Base-by-base conservation (phyloP, 2,797 vertebrate genomes). In the Xiphorhynchus erythropygius region DNA sequence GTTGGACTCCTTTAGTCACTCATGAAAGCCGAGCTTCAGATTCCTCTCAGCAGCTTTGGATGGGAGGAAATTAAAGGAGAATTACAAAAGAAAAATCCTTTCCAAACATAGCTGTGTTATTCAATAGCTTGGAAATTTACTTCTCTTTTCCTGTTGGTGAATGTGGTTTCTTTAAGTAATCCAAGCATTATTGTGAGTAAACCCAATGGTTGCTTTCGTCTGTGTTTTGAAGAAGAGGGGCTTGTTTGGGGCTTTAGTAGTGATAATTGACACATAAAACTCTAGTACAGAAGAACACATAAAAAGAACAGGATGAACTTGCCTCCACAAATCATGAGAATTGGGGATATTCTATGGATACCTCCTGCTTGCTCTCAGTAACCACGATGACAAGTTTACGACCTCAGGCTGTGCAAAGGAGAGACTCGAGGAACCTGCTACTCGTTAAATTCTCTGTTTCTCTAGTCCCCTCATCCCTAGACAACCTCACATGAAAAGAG, bases 41-140 rank as follows among this genome's bases (percentile, higher is more conserved):
- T 73, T 91, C 64, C 71, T 77, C 83, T 84, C 37, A 89, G 60
- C 88, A 92, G 63, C 67, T 91, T 78, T 75, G 57, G 57, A 92
- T 79, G 74, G 47, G 90, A 96, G 96, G 64, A 91, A 93, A 92
- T 94, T 96, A 96, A 96, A 82, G 90, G 28, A 75, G 46, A 96
- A 94, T 90, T 94, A 79, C 86, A 94, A 92, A 69, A 96, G 91
- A 89, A 82, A 81, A 86, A 71, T 88, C 44, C 55, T 94, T 96
- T 96, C 91, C 93, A 96, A 96, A 91, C 91, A 93, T 17, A 96
- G 89, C 89, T 91, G 35, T 63, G 87, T 85, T 95, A 91, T 94
- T 95, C 91, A 96, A 93, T 94, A 95, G 87, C 87, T 94, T 74
- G 93, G 89, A 96, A 89, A 96, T 88, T 84, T 62, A 94, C 87